phyloP scores from a whole-genome alignment of 53 echinoderm and acorn worm species.

The Glandiceps talaboti region DNA sequence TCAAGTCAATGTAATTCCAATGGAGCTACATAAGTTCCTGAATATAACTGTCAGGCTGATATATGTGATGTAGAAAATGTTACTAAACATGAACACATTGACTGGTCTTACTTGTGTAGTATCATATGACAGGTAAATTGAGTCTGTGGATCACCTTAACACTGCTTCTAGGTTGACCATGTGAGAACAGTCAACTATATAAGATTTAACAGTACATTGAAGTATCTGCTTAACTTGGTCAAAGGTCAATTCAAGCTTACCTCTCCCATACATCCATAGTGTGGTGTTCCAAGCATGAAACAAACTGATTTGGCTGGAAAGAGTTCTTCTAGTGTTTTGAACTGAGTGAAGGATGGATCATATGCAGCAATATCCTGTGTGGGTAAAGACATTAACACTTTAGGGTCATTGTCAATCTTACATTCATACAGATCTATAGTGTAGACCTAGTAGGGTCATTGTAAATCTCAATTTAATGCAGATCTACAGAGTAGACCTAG shows the following conservation, averaged over 20 bases:
- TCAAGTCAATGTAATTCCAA: too few species aligned
- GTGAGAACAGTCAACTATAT: neutral
- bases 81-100: too few species aligned
- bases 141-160: neutral
- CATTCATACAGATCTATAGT: too few species aligned
- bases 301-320: slow-evolving; percentile 50
- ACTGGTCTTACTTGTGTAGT: too few species aligned
- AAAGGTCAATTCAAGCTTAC: slow-evolving; percentile 20
- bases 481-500: too few species aligned
- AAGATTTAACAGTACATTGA: neutral
- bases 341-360: slow-evolving; percentile 83
- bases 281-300: slow-evolving; percentile 88
- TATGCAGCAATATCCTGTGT: slow-evolving; percentile 82
- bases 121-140: neutral
- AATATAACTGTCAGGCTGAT: too few species aligned
- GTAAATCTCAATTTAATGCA: too few species aligned
- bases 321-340: slow-evolving; percentile 85
- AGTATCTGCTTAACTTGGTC: neutral
- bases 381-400: too few species aligned
- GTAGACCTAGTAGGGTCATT: too few species aligned
- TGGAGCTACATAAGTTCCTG: too few species aligned
- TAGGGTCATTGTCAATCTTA: too few species aligned
- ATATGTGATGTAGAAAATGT: too few species aligned
- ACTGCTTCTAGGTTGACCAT: neutral
- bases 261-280: slow-evolving; percentile 80